A percentile compares a stretch with the other conserved stretches of the same genome.
Evolutionary conservation across 2,888 invertebrate genomes (phyloP).

Genomic region (Psylliodes chrysocephalus): DNA sequence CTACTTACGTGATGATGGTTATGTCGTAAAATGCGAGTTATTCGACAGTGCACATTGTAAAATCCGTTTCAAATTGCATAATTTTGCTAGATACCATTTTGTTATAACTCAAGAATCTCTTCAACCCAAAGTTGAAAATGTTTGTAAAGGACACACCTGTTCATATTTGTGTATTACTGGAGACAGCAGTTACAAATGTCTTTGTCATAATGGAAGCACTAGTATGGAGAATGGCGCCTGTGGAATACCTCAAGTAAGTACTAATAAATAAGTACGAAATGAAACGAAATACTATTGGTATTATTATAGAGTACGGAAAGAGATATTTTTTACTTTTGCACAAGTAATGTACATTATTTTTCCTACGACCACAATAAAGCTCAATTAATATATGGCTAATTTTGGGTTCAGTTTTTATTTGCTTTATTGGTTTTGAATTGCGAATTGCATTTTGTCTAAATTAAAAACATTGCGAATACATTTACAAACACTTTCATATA

Average conservation of each 20-base stretch:
- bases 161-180: conserved; percentile 71
- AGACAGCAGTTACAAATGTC: conserved; percentile 65
- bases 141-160: conserved; percentile 68
- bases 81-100: conserved; percentile 66
- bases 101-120: conserved; percentile 68
- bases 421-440: too few species aligned
- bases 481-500: too few species aligned
- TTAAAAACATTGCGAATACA: too few species aligned
- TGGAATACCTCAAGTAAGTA: conserved; percentile 32
- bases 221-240: conserved; percentile 57
- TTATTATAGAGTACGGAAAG: too few species aligned
- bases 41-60: conserved; percentile 65
- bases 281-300: too few species aligned
- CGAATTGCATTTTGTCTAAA: too few species aligned
- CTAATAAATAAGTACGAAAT: too few species aligned
- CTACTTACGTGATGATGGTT: conserved; percentile 71
- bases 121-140: conserved; percentile 66
- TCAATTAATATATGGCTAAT: too few species aligned
- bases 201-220: conserved; percentile 68
- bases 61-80: conserved; percentile 63
- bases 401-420: too few species aligned
- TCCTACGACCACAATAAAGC: too few species aligned
- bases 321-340: too few species aligned
- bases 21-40: conserved; percentile 71
- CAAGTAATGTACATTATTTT: too few species aligned